A percentile compares a stretch with the other conserved stretches of the same genome.
These are phyloP conservation scores for Scomber japonicus DNA, from an alignment of 2,113 vertebrate genomes.

Conservation along the genomic window DNA sequence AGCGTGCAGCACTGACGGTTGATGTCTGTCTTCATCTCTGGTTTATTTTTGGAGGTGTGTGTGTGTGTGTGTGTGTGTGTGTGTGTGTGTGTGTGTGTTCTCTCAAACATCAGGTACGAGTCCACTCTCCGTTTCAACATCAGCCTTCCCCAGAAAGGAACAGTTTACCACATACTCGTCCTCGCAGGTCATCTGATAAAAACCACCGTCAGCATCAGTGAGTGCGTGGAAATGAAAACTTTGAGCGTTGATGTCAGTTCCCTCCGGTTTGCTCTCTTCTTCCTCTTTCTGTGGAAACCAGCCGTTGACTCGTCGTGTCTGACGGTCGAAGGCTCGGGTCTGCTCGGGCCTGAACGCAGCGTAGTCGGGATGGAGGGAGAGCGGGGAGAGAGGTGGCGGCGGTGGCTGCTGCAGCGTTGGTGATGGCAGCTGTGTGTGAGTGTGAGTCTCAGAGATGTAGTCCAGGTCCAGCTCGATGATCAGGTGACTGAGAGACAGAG, in stretches of 20 bases:
- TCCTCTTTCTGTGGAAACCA: constrained; percentile 4
- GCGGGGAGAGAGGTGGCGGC: neutral
- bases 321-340: neutral
- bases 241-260: neutral
- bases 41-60: neutral
- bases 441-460: fast-evolving
- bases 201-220: neutral
- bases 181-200: neutral
- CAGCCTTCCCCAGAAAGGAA: neutral
- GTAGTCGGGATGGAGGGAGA: neutral
- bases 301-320: neutral
- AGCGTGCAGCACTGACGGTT: neutral
- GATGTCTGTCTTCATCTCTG: neutral
- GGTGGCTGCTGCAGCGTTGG: neutral
- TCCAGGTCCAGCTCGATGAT: neutral
- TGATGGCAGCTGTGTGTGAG: neutral
- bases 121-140: neutral
- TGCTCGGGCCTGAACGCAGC: neutral
- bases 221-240: neutral
- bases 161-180: neutral
- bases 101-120: constrained; percentile 19
- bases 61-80: neutral
- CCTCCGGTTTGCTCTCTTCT: neutral
- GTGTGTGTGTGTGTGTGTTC: no score
- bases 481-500: neutral